A percentile compares a stretch with the other conserved stretches of the same genome.
These are phyloP conservation scores for Pollenia amentaria DNA, from an alignment of 2,888 invertebrate genomes.

Conservation along the genomic window DNA sequence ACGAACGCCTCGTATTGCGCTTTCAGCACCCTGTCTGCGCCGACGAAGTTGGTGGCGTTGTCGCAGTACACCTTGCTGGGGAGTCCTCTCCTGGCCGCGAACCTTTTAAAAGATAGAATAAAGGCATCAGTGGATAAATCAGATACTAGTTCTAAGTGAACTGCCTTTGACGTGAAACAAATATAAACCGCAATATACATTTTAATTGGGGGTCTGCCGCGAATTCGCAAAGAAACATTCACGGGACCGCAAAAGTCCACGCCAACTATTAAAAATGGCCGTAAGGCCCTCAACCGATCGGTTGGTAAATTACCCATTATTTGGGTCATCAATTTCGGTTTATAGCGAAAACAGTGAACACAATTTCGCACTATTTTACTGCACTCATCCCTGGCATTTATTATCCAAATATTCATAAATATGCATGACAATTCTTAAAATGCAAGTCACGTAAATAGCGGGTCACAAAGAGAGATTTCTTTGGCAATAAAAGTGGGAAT, in stretches of 20 bases:
- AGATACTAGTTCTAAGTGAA: conserved; percentile 4
- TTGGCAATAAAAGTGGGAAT: too few relatives aligned
- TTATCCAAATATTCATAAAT: too few relatives aligned
- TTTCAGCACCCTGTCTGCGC: conserved; percentile 27
- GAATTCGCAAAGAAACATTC: conserved; percentile 10
- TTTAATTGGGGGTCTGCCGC: not conserved
- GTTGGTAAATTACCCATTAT: not conserved
- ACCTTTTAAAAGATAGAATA: conserved; percentile 65
- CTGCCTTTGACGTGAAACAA: not conserved
- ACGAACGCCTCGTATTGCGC: conserved; percentile 5
- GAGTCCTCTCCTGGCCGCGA: conserved; percentile 49
- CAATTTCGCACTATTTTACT: not conserved
- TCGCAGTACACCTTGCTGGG: conserved; percentile 61
- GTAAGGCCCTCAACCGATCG: not conserved
- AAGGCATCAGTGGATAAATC: conserved; percentile 26
- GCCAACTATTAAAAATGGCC: conserved; percentile 1
- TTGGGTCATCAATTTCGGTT: not conserved
- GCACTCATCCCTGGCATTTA: not conserved
- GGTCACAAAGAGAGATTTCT: too few relatives aligned
- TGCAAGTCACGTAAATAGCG: too few relatives aligned
- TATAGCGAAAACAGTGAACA: not conserved
- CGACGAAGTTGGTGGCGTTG: conserved; percentile 69
- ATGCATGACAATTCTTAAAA: too few relatives aligned
- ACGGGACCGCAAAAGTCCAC: conserved; percentile 8
- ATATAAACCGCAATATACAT: conserved; percentile 7